phyloP scores from a whole-genome alignment of 2,797 vertebrate species.

The Syndactyla subalaris region DNA sequence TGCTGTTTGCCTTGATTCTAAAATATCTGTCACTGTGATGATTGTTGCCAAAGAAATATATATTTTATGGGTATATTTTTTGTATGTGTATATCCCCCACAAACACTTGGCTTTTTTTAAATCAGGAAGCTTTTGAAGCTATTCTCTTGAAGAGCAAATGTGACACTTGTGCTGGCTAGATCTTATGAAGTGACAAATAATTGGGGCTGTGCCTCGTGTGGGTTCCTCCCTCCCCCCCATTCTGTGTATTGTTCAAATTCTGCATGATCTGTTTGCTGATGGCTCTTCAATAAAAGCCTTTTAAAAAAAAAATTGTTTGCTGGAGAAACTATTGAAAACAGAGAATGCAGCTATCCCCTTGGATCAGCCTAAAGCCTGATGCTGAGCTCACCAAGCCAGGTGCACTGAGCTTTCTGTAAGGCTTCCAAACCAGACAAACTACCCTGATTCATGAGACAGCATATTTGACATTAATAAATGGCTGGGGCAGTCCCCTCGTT shows the following conservation, averaged over 20 bases:
- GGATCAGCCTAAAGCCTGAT: conserved; percentile 31
- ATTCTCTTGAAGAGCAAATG: conserved; percentile 45
- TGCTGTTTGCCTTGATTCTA: conserved; percentile 35
- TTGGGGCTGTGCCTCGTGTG: conserved; percentile 56
- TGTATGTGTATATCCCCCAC: neutral
- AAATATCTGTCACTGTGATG: conserved; percentile 39
- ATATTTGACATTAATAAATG: conserved; percentile 79
- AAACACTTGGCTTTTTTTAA: conserved; percentile 39
- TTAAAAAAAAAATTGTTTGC: conserved; percentile 40
- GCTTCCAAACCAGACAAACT: conserved; percentile 68
- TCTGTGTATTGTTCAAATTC: conserved; percentile 59
- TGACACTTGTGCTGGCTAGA: conserved; percentile 34
- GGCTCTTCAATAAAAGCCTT: conserved; percentile 56
- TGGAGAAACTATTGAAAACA: conserved; percentile 37
- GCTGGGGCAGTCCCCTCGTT: conserved; percentile 51
- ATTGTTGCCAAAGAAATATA: conserved; percentile 38
- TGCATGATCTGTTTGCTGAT: conserved; percentile 53
- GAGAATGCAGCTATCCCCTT: conserved; percentile 24
- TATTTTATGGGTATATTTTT: neutral
- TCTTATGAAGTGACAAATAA: conserved; percentile 64
- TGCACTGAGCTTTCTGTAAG: conserved; percentile 67
- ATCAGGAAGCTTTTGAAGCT: conserved; percentile 46
- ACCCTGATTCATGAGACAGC: conserved; percentile 67
- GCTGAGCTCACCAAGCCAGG: conserved; percentile 64
- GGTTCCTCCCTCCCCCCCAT: neutral